These are phyloP conservation scores for Netelia virgata DNA, from an alignment of 2,888 invertebrate species.

Conservation along the genomic window DNA sequence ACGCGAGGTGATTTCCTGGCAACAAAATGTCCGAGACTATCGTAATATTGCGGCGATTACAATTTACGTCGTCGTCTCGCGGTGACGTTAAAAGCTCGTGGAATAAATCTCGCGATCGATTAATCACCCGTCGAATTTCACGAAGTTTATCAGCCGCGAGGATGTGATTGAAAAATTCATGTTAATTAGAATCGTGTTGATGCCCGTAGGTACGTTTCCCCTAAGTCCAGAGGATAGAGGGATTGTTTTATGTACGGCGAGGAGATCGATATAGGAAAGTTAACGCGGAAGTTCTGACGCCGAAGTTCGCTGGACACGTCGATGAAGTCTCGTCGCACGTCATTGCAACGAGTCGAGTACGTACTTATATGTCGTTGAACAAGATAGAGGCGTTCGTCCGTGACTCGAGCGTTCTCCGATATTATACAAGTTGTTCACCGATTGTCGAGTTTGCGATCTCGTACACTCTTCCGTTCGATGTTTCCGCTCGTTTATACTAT, in stretches of 20 bases:
- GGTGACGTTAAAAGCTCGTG: background rate
- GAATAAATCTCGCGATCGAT: constrained; percentile 23
- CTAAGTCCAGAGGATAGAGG: background rate
- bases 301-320: background rate
- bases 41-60: constrained; percentile 35
- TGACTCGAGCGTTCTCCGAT: constrained; percentile 53
- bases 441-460: constrained; percentile 47
- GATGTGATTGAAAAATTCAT: background rate
- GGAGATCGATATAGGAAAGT: background rate
- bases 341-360: constrained; percentile 15
- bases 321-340: background rate
- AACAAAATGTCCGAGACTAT: constrained; percentile 43
- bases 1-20: constrained; percentile 30
- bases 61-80: constrained; percentile 4
- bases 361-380: constrained; percentile 30
- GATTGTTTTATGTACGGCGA: no score
- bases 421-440: constrained; percentile 40
- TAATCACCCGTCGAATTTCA: constrained; percentile 26
- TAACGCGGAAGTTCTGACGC: background rate
- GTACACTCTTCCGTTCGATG: constrained; percentile 19
- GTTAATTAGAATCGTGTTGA: no score
- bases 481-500: constrained; percentile 11
- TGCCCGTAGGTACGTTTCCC: no score
- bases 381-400: constrained; percentile 44
- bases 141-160: background rate